Evolutionary conservation across 2,888 invertebrate genomes (phyloP).

Genomic region (Pachliopta kotzebuea): DNA sequence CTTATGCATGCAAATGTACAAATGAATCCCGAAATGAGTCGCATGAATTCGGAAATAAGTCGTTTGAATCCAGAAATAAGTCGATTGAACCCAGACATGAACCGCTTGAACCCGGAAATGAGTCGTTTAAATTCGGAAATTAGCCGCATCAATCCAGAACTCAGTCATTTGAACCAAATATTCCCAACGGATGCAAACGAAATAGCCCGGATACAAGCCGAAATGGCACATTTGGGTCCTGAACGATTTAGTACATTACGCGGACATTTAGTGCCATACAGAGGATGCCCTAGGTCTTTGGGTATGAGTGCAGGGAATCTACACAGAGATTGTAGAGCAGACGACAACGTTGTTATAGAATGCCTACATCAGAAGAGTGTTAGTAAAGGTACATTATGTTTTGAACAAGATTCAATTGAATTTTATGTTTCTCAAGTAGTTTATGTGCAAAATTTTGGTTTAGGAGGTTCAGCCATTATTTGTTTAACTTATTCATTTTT

Average conservation of each 20-base stretch:
- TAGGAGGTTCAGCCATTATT: not conserved
- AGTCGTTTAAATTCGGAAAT: conserved; percentile 44
- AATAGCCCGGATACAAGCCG: conserved; percentile 46
- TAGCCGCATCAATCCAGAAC: conserved; percentile 44
- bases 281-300: conserved; percentile 55
- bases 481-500: not conserved
- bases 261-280: conserved; percentile 69
- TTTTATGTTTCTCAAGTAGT: not conserved
- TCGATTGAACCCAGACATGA: conserved; percentile 41
- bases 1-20: conserved; percentile 43
- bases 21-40: conserved; percentile 36
- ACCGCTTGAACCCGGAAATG: conserved; percentile 42
- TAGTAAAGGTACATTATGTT: conserved; percentile 57
- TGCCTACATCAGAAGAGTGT: conserved; percentile 66
- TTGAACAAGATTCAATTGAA: not conserved
- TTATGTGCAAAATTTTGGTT: too few species aligned
- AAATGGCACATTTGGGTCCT: conserved; percentile 51
- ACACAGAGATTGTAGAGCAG: conserved; percentile 61
- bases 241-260: conserved; percentile 65
- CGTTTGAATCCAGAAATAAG: conserved; percentile 44
- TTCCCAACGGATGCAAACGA: conserved; percentile 47
- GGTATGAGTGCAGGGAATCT: conserved; percentile 65
- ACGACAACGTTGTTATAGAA: conserved; percentile 56
- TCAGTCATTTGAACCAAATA: conserved; percentile 44
- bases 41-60: conserved; percentile 39